A percentile compares a stretch with the other conserved stretches of the same genome.
Evolutionary conservation across 2,888 invertebrate genomes (phyloP).

Genomic region (Bhutanitis thaidina): DNA sequence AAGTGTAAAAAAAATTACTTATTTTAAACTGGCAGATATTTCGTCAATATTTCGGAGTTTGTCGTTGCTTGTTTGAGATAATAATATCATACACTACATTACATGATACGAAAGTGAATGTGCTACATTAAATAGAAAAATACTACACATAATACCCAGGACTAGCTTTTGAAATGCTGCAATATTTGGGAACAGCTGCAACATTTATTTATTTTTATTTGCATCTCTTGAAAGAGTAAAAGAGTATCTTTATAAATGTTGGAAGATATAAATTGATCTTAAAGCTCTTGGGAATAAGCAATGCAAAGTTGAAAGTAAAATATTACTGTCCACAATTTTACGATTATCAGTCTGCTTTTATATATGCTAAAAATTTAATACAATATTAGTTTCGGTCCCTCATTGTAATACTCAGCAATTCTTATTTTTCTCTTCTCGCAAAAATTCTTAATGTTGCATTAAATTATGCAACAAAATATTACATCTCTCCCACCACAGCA

Average conservation of each 20-base stretch:
- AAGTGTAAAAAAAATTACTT: constrained; percentile 57
- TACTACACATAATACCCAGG: constrained; percentile 46
- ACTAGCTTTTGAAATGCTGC: constrained; percentile 68
- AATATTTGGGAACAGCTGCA: constrained; percentile 29
- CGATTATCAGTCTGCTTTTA: constrained; percentile 25
- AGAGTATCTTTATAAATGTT: background rate
- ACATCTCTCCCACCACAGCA: background rate
- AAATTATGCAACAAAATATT: constrained; percentile 10
- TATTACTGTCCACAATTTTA: constrained; percentile 17
- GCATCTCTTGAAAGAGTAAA: background rate
- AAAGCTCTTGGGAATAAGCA: constrained; percentile 7
- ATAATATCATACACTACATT: constrained; percentile 31
- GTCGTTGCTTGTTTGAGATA: background rate
- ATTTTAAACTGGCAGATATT: constrained; percentile 20
- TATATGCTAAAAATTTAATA: constrained; percentile 46
- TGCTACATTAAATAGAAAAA: constrained; percentile 32
- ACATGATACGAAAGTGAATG: constrained; percentile 25
- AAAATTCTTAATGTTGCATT: constrained; percentile 20
- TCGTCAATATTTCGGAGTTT: background rate
- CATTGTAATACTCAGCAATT: constrained; percentile 53
- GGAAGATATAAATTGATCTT: background rate
- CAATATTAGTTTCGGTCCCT: constrained; percentile 61
- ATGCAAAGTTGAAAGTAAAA: constrained; percentile 29
- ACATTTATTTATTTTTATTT: constrained; percentile 2
- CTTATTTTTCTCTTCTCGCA: constrained; percentile 27